Percentiles rank a stretch among this genome's conserved stretches.
phyloP scores from a whole-genome alignment of 2,888 invertebrate species.

The Apeira syringaria region DNA sequence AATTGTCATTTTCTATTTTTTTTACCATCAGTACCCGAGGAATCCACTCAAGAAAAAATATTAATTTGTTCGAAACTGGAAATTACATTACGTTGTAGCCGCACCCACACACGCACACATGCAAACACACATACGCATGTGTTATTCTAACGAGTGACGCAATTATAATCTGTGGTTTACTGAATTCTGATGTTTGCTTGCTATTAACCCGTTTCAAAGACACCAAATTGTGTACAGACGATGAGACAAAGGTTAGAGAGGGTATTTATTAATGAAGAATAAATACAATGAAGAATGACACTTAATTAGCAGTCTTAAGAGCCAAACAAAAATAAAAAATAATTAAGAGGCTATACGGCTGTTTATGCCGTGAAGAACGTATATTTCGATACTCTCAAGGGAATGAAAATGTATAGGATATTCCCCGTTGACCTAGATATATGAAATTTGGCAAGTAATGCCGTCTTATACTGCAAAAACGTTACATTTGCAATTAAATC shows the following conservation, averaged over 20 bases:
- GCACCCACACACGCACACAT: slow-evolving; percentile 10
- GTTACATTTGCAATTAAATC: no score
- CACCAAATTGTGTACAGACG: slow-evolving; percentile 49
- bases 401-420: no score
- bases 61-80: slow-evolving; percentile 29
- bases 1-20: slow-evolving; percentile 3
- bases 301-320: no score
- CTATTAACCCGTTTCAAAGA: slow-evolving; percentile 65
- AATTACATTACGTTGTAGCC: slow-evolving; percentile 26
- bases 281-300: no score
- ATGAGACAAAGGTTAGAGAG: slow-evolving; percentile 20
- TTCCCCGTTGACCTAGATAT: no score
- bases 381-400: no score
- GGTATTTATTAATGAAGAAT: no score
- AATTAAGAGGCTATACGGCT: no score
- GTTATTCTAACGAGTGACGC: slow-evolving; percentile 54
- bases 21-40: slow-evolving; percentile 13
- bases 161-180: slow-evolving; percentile 44
- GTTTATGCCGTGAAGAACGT: no score
- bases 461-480: no score
- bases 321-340: no score
- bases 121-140: slow-evolving; percentile 21
- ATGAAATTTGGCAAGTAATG: no score
- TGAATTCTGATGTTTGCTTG: slow-evolving; percentile 51
- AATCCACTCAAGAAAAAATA: slow-evolving; percentile 24